Evolutionary conservation across 2,888 invertebrate species (phyloP).

Genomic region (Branchipolynoe longqiensis): DNA sequence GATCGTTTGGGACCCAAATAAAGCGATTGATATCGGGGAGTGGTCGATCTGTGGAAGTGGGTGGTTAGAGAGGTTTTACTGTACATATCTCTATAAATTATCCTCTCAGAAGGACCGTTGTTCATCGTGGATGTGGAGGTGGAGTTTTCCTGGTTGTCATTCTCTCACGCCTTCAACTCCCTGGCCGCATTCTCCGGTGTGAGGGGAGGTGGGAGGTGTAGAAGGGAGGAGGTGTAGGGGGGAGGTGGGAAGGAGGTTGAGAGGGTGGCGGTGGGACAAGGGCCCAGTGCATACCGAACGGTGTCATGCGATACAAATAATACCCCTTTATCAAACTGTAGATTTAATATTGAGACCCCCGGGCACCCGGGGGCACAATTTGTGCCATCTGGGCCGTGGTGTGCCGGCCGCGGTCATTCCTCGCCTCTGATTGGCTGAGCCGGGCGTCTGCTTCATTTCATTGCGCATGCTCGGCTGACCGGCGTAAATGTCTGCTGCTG

Average conservation of each 20-base stretch:
- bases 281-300: too few relatives aligned
- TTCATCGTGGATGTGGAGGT: too few relatives aligned
- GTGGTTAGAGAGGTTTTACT: too few relatives aligned
- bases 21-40: too few relatives aligned
- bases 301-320: constrained; percentile 54
- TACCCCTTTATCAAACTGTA: constrained; percentile 53
- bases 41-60: too few relatives aligned
- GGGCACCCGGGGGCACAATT: neutral
- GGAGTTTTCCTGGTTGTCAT: neutral
- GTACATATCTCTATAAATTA: too few relatives aligned
- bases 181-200: constrained; percentile 1
- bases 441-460: constrained; percentile 53
- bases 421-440: constrained; percentile 10
- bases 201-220: neutral
- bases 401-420: neutral
- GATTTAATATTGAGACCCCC: constrained; percentile 38
- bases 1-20: too few relatives aligned
- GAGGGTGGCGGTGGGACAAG: too few relatives aligned
- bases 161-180: constrained; percentile 1
- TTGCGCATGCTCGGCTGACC: constrained; percentile 44
- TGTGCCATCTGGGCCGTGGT: constrained; percentile 33
- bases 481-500: constrained; percentile 32
- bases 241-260: too few relatives aligned
- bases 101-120: too few relatives aligned
- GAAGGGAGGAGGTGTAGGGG: too few relatives aligned